Base-by-base conservation (phyloP, 2,797 vertebrate species). In the Sebastes goodei region DNA sequence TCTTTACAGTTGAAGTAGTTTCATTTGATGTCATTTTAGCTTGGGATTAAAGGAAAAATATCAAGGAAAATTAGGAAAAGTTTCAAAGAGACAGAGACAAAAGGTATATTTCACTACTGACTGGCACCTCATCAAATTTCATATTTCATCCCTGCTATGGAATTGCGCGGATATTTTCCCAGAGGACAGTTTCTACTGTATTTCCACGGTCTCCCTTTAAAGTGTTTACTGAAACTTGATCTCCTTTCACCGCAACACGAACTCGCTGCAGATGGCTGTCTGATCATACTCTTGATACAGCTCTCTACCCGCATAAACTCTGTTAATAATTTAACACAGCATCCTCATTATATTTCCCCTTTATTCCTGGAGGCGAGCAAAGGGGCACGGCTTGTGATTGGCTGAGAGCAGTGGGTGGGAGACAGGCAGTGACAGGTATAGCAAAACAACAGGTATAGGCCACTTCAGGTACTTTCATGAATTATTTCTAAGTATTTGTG, bases 311-410 rank as follows among this genome's bases (percentile, higher is more conserved):
- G 92, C 88, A 94, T 90, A 88, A 86, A 92, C 81, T 74, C 49
- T 77, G 74, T 96, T 69, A 95, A 96, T 96, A 92, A 96, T 96
- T 96, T 25, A 96, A 75, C 81, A 76, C 68, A 25, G 80, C 87
- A 82, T 86, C 64, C 82, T 93, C 92, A 91, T 93, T 92, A 92
- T 93, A 94, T 94, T 93, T 81, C 83, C 80, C 73, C 71, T 90
- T 92, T 91, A 91, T 92, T 90, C 84, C 69, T 57, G 27, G 88
- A 84, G 85, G 85, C 83, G 80, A 92, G 81, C 85, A 52, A 46
- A 75, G 60, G 86, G 86, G 65, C 85, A 66, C 67, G 74, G 35
- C 1, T 23, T 67, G 88, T 84, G 92, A 95, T 94, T 95, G 94
- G 94, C 81, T 91, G 59, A 73, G 62, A 66, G 14, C 74, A 10